Evolutionary conservation across 92 coral and sea anemone species (phyloP), one percentile per base, ranked within the genome.

Genomic region (Scolanthus callimorphus): DNA sequence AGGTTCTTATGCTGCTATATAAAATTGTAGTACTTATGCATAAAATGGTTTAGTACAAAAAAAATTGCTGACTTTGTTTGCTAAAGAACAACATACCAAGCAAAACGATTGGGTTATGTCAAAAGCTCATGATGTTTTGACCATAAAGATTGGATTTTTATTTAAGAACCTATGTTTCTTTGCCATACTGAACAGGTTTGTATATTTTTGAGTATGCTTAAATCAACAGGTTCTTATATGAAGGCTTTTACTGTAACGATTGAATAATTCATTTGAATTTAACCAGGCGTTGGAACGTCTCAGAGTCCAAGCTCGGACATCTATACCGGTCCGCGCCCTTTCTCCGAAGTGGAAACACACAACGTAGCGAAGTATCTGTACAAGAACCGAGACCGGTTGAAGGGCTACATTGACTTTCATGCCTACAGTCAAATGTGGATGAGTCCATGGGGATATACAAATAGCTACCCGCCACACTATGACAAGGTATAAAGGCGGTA

Each of bases 401-500:
- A 82, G 30, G 95, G 89, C 4, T 86, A 86, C 24, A 86, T 86
- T 31, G 95, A 86, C 46, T 86, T 86, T 51, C 95, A 86, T 41
- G 77, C 95, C 1, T 86, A 86, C 75, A 67, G 85, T 49, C 89
- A 82, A 45, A 15, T 86, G 82, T 86, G 89, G 89, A 71, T 86
- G 89, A 77, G 95, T 29, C 95, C 95, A 0, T 86, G 95, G 95
- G 95, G 95, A 29, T 86, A 86, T 57, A 71, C 70, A 0, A 62
- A 21, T 0, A 12, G 39, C 1, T 67, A 86, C 17, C 95, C 95
- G 11, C 85, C 81, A 3, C 49, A 65, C 15, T 76, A 81, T 25
- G 31, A 25, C 2, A 38, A 55, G 57, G 63, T 60, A 72, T 6
- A 4, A 19, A 6, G 41, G n/a, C n/a, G n/a, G n/a, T n/a, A n/a